A percentile compares a stretch with the other conserved stretches of the same genome.
Conservation (phyloP, 2,888 invertebrate genomes). For the Frankliniella fusca region DNA sequence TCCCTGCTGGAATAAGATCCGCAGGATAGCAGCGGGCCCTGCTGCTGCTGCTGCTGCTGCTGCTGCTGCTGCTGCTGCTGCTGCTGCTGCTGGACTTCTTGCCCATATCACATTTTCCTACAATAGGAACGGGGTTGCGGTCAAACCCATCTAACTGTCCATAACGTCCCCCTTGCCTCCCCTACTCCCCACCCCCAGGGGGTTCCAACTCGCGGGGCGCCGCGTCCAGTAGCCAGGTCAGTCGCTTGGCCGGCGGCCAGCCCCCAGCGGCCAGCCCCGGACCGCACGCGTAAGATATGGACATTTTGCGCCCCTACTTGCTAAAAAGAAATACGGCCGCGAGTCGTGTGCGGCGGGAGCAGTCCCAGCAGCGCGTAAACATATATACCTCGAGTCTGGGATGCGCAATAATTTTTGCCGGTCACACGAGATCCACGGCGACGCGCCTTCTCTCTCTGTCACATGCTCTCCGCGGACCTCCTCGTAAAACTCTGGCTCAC, state of each 20-base stretch:
- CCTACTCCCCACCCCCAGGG: neutral
- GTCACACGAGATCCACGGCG: too few species aligned
- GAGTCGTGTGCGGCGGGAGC: neutral
- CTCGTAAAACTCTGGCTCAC: too few species aligned
- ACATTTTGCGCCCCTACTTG: neutral
- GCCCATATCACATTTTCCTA: neutral
- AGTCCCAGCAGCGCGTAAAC: too few species aligned
- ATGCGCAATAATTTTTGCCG: too few species aligned
- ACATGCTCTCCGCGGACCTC: too few species aligned
- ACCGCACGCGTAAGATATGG: conserved; percentile 1
- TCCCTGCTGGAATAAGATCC: too few species aligned
- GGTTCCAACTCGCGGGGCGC: neutral
- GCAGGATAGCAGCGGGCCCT: neutral
- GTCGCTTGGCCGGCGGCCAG: neutral
- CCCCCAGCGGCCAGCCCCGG: neutral
- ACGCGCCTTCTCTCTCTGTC: too few species aligned
- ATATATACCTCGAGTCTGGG: too few species aligned
- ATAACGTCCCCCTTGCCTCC: neutral
- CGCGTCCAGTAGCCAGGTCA: neutral
- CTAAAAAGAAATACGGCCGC: neutral
- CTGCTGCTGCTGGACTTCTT: neutral
- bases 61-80: neutral
- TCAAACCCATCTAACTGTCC: conserved; percentile 1
- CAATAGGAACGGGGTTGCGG: neutral
- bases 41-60: neutral